A percentile compares a stretch with the other conserved stretches of the same genome.
phyloP scores from a whole-genome alignment of 2,888 invertebrate genomes.

The Caenorhabditis imperialis region DNA sequence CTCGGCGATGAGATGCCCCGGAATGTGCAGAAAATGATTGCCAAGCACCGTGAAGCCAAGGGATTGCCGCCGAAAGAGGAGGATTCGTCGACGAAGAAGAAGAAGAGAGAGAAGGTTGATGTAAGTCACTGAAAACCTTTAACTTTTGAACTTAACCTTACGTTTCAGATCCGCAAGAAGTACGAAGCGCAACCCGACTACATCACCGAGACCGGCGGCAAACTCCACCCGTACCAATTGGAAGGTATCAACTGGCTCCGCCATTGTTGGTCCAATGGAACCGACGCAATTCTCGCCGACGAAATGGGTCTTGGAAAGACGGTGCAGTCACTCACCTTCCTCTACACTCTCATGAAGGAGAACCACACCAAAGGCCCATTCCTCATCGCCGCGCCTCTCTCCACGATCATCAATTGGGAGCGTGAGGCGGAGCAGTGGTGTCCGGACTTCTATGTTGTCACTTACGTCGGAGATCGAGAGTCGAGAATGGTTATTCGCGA shows the following conservation, averaged over 20 bases:
- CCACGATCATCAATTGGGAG: conserved; percentile 99
- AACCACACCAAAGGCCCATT: conserved; percentile 86
- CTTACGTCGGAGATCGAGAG: conserved; percentile 88
- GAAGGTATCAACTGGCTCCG: conserved; percentile 82
- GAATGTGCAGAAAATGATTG: conserved; percentile 72
- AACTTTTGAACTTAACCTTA: too few species aligned
- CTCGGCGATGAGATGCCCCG: conserved; percentile 85
- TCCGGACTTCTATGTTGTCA: conserved; percentile 95
- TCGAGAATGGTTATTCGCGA: conserved; percentile 94
- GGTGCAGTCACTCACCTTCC: conserved; percentile 98
- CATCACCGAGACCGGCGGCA: conserved; percentile 91
- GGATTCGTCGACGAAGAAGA: conserved; percentile 82
- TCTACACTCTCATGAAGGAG: conserved; percentile 96
- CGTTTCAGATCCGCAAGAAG: conserved; percentile 93
- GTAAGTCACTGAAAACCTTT: too few species aligned
- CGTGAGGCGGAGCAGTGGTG: conserved; percentile 99
- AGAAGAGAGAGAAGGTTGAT: conserved; percentile 84
- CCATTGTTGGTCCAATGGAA: conserved; percentile 83
- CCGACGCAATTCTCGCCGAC: conserved; percentile 94
- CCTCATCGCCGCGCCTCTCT: conserved; percentile 90
- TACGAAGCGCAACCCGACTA: conserved; percentile 93
- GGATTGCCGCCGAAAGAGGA: conserved; percentile 77
- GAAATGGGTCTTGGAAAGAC: conserved; percentile 99
- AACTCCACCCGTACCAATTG: conserved; percentile 95
- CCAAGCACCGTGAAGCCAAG: conserved; percentile 65